Conservation (phyloP, 2,888 invertebrate genomes). For the Tanypteryx hageni region DNA sequence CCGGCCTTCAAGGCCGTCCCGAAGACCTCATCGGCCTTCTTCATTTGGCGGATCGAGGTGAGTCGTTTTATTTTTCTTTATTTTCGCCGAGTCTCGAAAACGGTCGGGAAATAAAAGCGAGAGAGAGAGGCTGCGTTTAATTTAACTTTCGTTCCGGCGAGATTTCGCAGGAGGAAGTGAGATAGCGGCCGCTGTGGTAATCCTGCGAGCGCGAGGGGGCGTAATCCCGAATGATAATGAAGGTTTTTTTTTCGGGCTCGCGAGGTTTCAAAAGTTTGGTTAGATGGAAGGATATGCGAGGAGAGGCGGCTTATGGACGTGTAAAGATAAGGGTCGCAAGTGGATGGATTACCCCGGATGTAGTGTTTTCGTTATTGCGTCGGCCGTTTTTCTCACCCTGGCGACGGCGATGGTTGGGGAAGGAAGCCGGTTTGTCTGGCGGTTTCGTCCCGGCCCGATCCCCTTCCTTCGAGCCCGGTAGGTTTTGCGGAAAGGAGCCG, state of each 20-base stretch:
- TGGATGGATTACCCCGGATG: neutral
- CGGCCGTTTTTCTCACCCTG: neutral
- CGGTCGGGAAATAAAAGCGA: no score
- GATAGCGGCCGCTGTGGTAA: no score
- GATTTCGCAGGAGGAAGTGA: no score
- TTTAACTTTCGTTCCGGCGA: no score
- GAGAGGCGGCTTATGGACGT: neutral
- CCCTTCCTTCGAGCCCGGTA: neutral
- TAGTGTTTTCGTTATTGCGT: neutral
- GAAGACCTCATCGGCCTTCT: conserved; percentile 86
- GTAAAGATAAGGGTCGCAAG: neutral
- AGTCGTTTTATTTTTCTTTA: no score
- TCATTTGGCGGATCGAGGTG: conserved; percentile 93
- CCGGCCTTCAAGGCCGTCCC: conserved; percentile 88
- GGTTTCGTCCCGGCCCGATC: neutral
- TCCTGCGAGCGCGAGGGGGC: no score
- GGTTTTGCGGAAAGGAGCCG: neutral
- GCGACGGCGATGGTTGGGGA: neutral
- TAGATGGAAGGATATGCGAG: neutral
- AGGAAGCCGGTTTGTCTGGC: neutral
- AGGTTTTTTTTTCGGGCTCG: no score
- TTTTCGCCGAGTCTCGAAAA: no score
- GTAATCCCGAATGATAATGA: no score
- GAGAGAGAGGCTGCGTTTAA: no score
- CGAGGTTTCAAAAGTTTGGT: no score